Conservation (phyloP, 1,140 invertebrate species). For the Drosophila triauraria region DNA sequence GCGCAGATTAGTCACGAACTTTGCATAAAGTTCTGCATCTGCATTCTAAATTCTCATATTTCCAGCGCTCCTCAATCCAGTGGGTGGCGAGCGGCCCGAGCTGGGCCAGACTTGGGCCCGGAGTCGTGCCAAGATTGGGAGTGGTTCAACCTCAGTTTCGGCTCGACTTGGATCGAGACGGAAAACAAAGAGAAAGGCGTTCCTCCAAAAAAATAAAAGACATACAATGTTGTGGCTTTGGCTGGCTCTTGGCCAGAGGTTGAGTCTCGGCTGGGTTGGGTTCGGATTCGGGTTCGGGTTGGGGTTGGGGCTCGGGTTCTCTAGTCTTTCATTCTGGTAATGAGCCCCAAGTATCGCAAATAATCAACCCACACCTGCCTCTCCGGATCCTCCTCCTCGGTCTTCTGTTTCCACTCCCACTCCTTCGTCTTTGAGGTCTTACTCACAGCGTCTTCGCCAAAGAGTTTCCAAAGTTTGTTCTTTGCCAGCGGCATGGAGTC, state of each 20-base stretch:
- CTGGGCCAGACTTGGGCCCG: constrained; percentile 49
- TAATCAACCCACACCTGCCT: constrained; percentile 53
- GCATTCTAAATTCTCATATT: constrained; percentile 69
- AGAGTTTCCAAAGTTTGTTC: constrained; percentile 25
- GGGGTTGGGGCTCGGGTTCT: constrained; percentile 16
- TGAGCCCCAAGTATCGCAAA: constrained; percentile 75
- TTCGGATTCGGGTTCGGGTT: constrained; percentile 4
- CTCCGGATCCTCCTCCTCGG: constrained; percentile 15
- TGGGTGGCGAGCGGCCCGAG: constrained; percentile 62
- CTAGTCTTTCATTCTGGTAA: constrained; percentile 49
- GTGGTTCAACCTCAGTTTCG: constrained; percentile 48
- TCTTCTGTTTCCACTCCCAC: constrained; percentile 57
- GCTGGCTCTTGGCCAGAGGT: constrained; percentile 13
- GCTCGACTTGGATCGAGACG: constrained; percentile 16
- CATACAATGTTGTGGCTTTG: constrained; percentile 38
- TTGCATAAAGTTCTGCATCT: constrained; percentile 62
- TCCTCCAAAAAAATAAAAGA: constrained; percentile 38
- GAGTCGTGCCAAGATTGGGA: constrained; percentile 77
- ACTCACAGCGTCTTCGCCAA: constrained; percentile 11
- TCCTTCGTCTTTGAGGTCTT: constrained; percentile 27
- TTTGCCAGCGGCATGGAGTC: constrained; percentile 21
- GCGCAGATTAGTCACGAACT: constrained; percentile 72
- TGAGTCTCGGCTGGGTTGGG: constrained; percentile 28
- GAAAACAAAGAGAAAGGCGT: constrained; percentile 76
- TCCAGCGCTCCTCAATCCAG: constrained; percentile 50